Conservation (phyloP, 2,113 vertebrate genomes). For the Ctenomys sociabilis region DNA sequence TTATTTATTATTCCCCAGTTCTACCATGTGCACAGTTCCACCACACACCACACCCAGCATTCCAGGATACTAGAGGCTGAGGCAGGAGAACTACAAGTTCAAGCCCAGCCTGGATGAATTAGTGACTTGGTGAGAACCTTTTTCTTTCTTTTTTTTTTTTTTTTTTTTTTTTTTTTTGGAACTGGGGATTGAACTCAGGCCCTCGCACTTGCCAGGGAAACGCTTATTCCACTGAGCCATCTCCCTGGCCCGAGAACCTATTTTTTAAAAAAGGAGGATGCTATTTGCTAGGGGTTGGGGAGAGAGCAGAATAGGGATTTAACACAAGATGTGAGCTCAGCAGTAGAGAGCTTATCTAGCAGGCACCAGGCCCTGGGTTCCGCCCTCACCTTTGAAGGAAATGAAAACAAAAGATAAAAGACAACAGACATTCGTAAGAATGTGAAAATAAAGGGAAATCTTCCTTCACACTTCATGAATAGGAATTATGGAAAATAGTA, state of each 20-base stretch:
- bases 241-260: too few relatives aligned
- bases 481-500: not conserved
- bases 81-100: not conserved
- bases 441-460: not conserved
- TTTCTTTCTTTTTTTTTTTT: too few relatives aligned
- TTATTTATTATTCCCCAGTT: too few relatives aligned
- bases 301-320: not conserved
- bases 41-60: too few relatives aligned
- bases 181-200: too few relatives aligned
- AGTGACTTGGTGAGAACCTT: not conserved
- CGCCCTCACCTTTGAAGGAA: not conserved
- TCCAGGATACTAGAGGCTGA: not conserved
- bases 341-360: not conserved
- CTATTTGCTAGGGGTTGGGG: not conserved
- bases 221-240: too few relatives aligned
- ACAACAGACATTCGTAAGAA: not conserved
- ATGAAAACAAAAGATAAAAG: not conserved
- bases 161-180: too few relatives aligned
- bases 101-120: not conserved
- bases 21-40: too few relatives aligned
- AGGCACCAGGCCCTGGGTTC: not conserved
- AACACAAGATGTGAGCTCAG: not conserved
- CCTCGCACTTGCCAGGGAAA: too few relatives aligned
- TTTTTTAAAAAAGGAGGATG: not conserved
- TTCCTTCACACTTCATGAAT: not conserved